Percentiles rank a stretch among this genome's conserved stretches.
Conservation (phyloP, 2,888 invertebrate genomes). For the Scaptomyza flava region DNA sequence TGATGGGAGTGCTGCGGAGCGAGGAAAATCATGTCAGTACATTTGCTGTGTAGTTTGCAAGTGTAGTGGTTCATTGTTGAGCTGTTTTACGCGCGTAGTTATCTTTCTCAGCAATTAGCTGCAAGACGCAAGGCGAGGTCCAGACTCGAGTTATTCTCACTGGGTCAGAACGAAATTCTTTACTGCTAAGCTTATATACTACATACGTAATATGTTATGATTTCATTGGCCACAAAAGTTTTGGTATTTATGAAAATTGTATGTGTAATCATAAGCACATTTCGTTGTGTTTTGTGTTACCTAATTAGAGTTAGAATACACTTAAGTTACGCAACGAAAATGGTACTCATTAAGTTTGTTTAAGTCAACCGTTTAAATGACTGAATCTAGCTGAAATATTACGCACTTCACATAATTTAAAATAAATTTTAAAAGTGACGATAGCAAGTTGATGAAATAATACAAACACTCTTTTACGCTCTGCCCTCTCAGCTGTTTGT, state of each 20-base stretch:
- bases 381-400: conserved; percentile 16
- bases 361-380: conserved; percentile 21
- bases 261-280: neutral
- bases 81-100: conserved; percentile 12
- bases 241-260: neutral
- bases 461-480: conserved; percentile 43
- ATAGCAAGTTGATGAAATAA: conserved; percentile 45
- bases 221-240: conserved; percentile 3
- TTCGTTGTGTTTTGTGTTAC: conserved; percentile 29
- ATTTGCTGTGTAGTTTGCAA: conserved; percentile 1
- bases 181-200: neutral
- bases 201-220: conserved; percentile 3
- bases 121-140: conserved; percentile 5
- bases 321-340: conserved; percentile 16
- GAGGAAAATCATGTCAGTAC: conserved; percentile 35
- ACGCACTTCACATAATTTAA: conserved; percentile 54
- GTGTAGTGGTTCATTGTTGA: conserved; percentile 27
- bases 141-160: conserved; percentile 20
- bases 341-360: conserved; percentile 16
- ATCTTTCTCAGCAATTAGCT: conserved; percentile 7
- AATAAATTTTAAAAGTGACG: conserved; percentile 32
- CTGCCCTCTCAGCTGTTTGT: conserved; percentile 40
- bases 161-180: conserved; percentile 26
- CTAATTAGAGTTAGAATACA: conserved; percentile 24
- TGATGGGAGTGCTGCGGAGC: conserved; percentile 6